Conservation (phyloP, 1,140 invertebrate species). For the Elysia chlorotica region DNA sequence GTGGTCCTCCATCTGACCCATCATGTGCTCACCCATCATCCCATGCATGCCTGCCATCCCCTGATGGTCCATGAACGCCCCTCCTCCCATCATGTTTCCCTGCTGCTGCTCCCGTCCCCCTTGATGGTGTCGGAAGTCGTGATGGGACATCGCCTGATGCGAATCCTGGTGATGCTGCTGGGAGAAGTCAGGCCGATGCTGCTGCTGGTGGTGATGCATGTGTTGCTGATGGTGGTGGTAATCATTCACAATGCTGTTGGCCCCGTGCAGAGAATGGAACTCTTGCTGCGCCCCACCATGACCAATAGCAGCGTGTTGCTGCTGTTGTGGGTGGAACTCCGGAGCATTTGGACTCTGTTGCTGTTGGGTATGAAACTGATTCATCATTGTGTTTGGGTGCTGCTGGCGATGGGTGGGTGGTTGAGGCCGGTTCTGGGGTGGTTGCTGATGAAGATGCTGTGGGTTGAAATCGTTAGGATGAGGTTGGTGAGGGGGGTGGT, state of each 20-base stretch:
- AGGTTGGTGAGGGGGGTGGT: not conserved
- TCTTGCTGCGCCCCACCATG: too few relatives aligned
- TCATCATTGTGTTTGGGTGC: too few relatives aligned
- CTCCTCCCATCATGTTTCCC: slow-evolving; percentile 5
- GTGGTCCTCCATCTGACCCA: slow-evolving; percentile 14
- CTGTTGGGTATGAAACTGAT: too few relatives aligned
- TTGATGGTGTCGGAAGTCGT: slow-evolving; percentile 10
- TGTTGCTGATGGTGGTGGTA: too few relatives aligned
- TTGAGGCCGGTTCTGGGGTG: slow-evolving; percentile 2
- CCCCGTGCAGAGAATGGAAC: too few relatives aligned
- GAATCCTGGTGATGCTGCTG: slow-evolving; percentile 6
- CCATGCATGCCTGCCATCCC: slow-evolving; percentile 16
- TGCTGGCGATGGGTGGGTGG: too few relatives aligned
- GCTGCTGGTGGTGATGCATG: too few relatives aligned
- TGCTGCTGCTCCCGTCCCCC: not conserved
- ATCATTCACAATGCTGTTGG: too few relatives aligned
- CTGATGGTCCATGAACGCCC: slow-evolving; percentile 11
- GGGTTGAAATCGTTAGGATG: not conserved
- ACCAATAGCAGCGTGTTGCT: too few relatives aligned
- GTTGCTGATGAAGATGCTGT: slow-evolving; percentile 1
- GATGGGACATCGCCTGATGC: slow-evolving; percentile 9
- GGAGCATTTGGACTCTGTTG: not conserved
- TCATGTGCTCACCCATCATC: slow-evolving; percentile 14
- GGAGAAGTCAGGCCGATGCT: not conserved
- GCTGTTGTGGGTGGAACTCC: slow-evolving; percentile 14